These are phyloP conservation scores for Tethya wilhelma DNA, from an alignment of 37 sponge, comb jelly and placozoan species.

Conservation along the genomic window DNA sequence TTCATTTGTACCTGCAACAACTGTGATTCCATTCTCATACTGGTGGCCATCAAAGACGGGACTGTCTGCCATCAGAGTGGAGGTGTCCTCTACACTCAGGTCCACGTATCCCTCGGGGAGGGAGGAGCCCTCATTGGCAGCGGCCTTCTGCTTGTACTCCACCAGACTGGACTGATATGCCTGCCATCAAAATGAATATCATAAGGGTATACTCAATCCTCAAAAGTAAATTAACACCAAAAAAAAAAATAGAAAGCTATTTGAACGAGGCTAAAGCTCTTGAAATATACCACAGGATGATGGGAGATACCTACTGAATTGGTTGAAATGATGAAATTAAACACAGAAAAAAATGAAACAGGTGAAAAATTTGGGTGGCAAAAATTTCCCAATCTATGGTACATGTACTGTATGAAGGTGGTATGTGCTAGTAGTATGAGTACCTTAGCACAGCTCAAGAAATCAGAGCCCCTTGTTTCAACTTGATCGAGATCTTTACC, in stretches of 20 bases:
- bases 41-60: conserved; percentile 18
- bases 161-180: conserved; percentile 42
- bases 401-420: no score
- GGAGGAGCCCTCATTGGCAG: background rate
- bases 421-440: no score
- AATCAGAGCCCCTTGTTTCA: conserved; percentile 28
- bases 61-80: background rate
- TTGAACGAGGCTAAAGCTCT: background rate
- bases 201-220: no score
- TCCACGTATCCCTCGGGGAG: conserved; percentile 36
- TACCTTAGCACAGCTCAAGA: conserved; percentile 55
- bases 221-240: background rate
- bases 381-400: no score
- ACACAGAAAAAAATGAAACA: no score
- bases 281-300: no score
- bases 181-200: no score
- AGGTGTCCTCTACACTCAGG: conserved; percentile 7
- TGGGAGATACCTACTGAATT: no score
- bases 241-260: background rate
- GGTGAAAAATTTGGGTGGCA: no score
- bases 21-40: conserved; percentile 57
- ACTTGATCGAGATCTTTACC: conserved; percentile 38
- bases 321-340: no score
- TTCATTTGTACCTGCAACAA: conserved; percentile 14
- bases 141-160: conserved; percentile 3